A percentile compares a stretch with the other conserved stretches of the same genome.
phyloP scores from a whole-genome alignment of 2,888 invertebrate genomes.

The Ormyrus labotus region DNA sequence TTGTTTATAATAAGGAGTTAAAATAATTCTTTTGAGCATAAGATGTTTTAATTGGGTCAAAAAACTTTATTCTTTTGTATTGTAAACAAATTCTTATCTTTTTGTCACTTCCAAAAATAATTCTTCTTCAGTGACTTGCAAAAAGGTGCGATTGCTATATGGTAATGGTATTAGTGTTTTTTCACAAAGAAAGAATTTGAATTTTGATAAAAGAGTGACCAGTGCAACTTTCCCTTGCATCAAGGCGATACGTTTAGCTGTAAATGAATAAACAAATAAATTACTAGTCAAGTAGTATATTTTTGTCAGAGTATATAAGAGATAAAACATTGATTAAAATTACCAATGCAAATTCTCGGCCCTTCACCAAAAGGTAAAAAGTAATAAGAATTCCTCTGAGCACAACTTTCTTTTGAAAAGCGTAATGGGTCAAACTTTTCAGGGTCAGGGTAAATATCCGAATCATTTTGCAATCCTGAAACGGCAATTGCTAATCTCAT shows the following conservation, averaged over 20 bases:
- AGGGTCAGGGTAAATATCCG: slow-evolving; percentile 75
- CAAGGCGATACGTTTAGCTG: slow-evolving; percentile 52
- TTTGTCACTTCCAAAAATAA: slow-evolving; percentile 22
- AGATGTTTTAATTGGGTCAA: too few relatives aligned
- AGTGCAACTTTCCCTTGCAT: slow-evolving; percentile 55
- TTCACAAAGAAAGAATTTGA: slow-evolving; percentile 38
- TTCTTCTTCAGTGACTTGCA: slow-evolving; percentile 11
- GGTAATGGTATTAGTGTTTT: slow-evolving; percentile 43
- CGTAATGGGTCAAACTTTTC: slow-evolving; percentile 76
- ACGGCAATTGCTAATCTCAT: slow-evolving; percentile 68
- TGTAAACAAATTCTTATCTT: slow-evolving; percentile 7
- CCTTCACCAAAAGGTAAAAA: slow-evolving; percentile 61
- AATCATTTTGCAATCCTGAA: slow-evolving; percentile 74
- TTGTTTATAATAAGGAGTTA: too few relatives aligned
- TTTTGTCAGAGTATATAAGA: neutral
- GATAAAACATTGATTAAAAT: neutral
- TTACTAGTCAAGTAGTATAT: too few relatives aligned
- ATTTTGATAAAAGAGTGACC: slow-evolving; percentile 42
- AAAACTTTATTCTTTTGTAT: too few relatives aligned
- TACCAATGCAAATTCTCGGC: slow-evolving; percentile 61
- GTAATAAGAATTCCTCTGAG: slow-evolving; percentile 55
- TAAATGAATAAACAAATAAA: neutral
- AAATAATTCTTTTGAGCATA: too few relatives aligned
- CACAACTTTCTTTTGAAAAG: slow-evolving; percentile 70
- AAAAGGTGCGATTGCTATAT: slow-evolving; percentile 42